phyloP scores from a whole-genome alignment of 1,140 invertebrate species.

The Euglossa dilemma region DNA sequence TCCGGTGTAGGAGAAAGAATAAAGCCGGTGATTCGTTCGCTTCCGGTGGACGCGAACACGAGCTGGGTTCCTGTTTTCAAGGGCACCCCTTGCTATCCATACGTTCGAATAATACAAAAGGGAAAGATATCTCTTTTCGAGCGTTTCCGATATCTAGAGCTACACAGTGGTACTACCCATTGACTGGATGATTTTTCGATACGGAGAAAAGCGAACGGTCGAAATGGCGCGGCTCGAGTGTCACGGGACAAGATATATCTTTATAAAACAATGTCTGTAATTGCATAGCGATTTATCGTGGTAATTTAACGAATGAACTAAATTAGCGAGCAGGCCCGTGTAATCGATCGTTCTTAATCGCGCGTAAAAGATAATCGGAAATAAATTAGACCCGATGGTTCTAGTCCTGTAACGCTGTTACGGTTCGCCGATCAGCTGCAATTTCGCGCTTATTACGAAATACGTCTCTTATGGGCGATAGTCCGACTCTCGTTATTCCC shows the following conservation, averaged over 20 bases:
- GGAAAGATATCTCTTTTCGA: background rate
- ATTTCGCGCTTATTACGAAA: constrained; percentile 62
- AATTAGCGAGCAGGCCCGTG: background rate
- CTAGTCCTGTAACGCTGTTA: constrained; percentile 43
- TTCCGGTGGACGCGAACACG: constrained; percentile 63
- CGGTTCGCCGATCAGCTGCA: constrained; percentile 38
- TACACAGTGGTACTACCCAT: background rate
- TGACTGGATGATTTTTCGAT: background rate
- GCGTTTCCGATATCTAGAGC: background rate
- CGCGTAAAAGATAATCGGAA: constrained; percentile 37
- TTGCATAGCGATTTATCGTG: background rate
- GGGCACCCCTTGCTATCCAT: constrained; percentile 50
- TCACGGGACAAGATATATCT: background rate
- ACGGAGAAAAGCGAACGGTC: background rate
- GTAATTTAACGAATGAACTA: constrained; percentile 16
- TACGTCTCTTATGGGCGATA: constrained; percentile 5
- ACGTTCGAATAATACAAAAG: background rate
- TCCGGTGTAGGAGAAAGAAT: constrained; percentile 31
- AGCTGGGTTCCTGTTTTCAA: constrained; percentile 62
- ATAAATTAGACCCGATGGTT: constrained; percentile 37
- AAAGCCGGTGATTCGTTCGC: constrained; percentile 23
- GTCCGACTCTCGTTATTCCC: no score
- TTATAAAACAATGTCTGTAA: background rate
- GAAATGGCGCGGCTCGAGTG: no score
- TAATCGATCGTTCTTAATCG: constrained; percentile 29